A percentile compares a stretch with the other conserved stretches of the same genome.
These are phyloP conservation scores for Polypedilum vanderplanki DNA, from an alignment of 1,140 invertebrate genomes.

Conservation along the genomic window DNA sequence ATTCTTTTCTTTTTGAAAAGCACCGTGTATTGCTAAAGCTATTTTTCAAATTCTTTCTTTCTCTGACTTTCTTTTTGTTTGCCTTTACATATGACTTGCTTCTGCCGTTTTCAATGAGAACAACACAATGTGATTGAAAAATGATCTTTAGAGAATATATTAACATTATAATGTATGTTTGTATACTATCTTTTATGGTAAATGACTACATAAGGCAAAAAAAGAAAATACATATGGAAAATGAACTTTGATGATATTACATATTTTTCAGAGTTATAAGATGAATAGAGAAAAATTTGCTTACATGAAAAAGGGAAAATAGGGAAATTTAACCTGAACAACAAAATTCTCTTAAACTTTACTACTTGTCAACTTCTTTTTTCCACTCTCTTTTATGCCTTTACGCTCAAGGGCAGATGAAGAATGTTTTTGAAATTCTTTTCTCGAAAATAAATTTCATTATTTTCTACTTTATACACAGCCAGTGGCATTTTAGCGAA, in stretches of 20 bases:
- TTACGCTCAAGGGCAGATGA: background rate
- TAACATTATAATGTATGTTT: background rate
- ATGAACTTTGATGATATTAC: background rate
- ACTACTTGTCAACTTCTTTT: background rate
- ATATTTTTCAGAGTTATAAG: background rate
- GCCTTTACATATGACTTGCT: background rate
- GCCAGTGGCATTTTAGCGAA: background rate
- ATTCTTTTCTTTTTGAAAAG: background rate
- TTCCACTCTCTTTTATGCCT: background rate
- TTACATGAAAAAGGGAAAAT: background rate
- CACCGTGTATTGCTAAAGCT: background rate
- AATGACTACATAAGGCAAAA: background rate
- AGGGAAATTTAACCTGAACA: background rate
- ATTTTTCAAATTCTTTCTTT: background rate
- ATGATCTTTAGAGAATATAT: constrained; percentile 6
- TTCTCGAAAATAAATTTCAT: background rate
- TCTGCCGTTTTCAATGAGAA: background rate
- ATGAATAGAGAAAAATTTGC: background rate
- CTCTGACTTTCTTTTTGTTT: background rate
- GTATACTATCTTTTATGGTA: background rate
- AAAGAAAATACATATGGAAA: background rate
- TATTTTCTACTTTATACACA: background rate
- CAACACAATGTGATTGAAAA: background rate
- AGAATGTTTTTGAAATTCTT: background rate
- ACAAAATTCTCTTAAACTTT: background rate